Conservation (phyloP, 30 jellyfish, hydroid and myxozoan genomes). For the Rhopilema esculentum region DNA sequence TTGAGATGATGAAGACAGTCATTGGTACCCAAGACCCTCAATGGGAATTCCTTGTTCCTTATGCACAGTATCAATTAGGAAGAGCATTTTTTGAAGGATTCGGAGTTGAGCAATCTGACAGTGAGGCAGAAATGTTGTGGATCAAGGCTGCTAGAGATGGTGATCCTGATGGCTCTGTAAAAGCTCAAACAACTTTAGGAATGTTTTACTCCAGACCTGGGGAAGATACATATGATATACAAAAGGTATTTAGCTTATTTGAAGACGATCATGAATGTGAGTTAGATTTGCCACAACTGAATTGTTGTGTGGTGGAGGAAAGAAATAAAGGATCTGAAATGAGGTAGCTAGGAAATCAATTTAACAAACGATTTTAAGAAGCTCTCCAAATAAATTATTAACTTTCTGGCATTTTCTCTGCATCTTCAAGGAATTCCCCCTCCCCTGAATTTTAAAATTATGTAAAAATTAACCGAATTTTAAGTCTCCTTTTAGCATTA, state of each 20-base stretch:
- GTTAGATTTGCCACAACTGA: no score
- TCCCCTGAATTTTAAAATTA: no score
- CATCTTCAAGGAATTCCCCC: no score
- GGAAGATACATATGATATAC: constrained; percentile 74
- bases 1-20: constrained; percentile 62
- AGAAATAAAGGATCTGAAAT: no score
- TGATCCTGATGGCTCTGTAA: constrained; percentile 84
- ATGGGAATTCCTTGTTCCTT: constrained; percentile 55
- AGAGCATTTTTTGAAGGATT: constrained; percentile 90
- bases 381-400: no score
- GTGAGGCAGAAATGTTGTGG: constrained; percentile 91
- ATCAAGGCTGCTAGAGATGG: constrained; percentile 91
- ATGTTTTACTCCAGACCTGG: constrained; percentile 95
- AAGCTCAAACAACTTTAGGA: constrained; percentile 89
- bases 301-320: no score
- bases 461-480: no score
- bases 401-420: no score
- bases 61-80: constrained; percentile 90
- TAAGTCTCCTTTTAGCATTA: no score
- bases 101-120: constrained; percentile 88
- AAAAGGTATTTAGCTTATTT: constrained; percentile 70
- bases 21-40: constrained; percentile 39
- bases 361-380: no score
- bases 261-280: no score
- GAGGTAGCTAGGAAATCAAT: no score